A percentile compares a stretch with the other conserved stretches of the same genome.
Conservation (phyloP, 2,113 vertebrate species). For the Ariopsis seemanni region DNA sequence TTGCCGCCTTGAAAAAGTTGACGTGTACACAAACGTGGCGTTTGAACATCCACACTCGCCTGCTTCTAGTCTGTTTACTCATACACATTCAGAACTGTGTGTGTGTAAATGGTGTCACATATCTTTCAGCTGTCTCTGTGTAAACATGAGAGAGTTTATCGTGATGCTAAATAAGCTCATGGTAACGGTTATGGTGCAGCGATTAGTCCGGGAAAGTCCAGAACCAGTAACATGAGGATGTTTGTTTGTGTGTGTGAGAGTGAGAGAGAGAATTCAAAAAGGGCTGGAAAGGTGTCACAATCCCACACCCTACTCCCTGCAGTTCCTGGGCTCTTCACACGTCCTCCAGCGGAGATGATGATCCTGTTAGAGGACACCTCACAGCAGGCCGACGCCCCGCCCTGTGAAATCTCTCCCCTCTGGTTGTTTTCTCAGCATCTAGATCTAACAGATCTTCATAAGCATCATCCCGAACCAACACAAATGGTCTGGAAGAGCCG, state of each 20-base stretch:
- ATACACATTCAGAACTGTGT: neutral
- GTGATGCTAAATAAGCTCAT: constrained; percentile 11
- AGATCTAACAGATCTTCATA: constrained; percentile 54
- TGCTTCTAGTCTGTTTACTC: constrained; percentile 28
- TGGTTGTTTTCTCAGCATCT: constrained; percentile 59
- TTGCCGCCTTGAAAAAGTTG: neutral
- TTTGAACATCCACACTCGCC: neutral
- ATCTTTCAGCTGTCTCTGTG: neutral
- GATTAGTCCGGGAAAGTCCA: constrained; percentile 38
- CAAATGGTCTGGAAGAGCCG: constrained; percentile 56
- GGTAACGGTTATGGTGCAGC: neutral
- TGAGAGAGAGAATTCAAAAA: constrained; percentile 13
- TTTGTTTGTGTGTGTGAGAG: constrained; percentile 9
- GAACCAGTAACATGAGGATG: constrained; percentile 11
- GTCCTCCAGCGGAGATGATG: constrained; percentile 61
- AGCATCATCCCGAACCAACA: constrained; percentile 4
- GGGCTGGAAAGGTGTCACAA: constrained; percentile 58
- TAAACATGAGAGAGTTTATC: constrained; percentile 23
- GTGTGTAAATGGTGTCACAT: constrained; percentile 5
- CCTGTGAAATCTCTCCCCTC: constrained; percentile 65
- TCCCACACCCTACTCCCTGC: constrained; percentile 44
- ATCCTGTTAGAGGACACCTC: constrained; percentile 60
- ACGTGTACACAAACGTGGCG: neutral
- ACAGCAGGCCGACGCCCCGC: constrained; percentile 53
- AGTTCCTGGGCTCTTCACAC: constrained; percentile 67